These are phyloP conservation scores for Artibeus jamaicensis DNA, from an alignment of 2,797 vertebrate genomes.

Conservation along the genomic window DNA sequence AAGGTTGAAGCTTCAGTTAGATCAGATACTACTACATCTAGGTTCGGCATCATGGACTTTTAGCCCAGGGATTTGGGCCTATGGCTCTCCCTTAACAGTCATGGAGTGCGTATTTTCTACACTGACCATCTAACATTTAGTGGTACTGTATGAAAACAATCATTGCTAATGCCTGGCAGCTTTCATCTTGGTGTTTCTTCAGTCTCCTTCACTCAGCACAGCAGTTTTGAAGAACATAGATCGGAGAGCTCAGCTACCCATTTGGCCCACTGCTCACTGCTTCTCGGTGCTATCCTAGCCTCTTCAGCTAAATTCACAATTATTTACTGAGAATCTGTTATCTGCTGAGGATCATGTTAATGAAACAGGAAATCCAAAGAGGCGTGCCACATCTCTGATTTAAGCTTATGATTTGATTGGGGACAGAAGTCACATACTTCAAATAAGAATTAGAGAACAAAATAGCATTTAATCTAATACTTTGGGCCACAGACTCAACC, in stretches of 20 bases:
- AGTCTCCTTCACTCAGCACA: neutral
- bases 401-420: neutral
- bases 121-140: neutral
- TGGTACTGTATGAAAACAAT: neutral
- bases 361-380: neutral
- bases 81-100: neutral
- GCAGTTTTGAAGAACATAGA: neutral
- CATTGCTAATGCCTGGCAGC: neutral
- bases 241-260: neutral
- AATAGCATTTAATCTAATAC: neutral
- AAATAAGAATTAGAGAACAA: conserved; percentile 42
- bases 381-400: neutral
- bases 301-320: neutral
- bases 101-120: neutral
- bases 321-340: conserved; percentile 4
- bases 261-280: neutral
- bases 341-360: neutral
- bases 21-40: neutral
- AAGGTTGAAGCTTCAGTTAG: neutral
- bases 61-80: neutral
- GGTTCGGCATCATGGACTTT: neutral
- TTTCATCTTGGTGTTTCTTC: neutral
- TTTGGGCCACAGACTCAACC: neutral
- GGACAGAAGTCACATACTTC: neutral
- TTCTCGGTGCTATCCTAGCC: neutral